phyloP scores from a whole-genome alignment of 2,113 vertebrate species.

The Urocolius indicus region DNA sequence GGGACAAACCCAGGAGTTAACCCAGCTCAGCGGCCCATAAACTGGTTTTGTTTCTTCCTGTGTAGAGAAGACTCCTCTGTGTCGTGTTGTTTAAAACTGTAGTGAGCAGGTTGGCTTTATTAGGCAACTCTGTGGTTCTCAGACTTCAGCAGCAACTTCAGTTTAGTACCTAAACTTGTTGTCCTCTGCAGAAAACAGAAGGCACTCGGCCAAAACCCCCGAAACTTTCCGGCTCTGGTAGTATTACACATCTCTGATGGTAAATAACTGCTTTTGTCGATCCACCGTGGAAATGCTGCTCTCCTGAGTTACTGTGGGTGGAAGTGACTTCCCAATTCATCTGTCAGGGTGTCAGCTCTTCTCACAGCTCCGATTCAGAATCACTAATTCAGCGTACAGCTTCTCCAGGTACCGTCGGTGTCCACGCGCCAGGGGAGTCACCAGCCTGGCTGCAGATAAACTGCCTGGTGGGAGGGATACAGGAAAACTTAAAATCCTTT shows the following conservation, averaged over 20 bases:
- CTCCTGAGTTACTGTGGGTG: neutral
- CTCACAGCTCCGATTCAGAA: neutral
- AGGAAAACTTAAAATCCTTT: neutral
- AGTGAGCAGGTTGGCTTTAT: neutral
- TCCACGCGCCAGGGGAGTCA: rapidly evolving
- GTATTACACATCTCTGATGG: neutral
- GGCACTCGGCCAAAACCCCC: neutral
- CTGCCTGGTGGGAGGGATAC: neutral
- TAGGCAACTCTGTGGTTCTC: neutral
- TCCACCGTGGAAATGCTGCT: neutral
- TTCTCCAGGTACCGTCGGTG: neutral
- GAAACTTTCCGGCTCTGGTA: neutral
- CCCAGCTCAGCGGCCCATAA: neutral
- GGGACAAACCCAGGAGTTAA: neutral
- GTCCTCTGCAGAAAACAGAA: neutral
- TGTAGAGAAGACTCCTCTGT: neutral
- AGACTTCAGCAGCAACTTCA: neutral
- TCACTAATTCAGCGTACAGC: neutral
- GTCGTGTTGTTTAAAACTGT: neutral
- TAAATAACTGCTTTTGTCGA: neutral
- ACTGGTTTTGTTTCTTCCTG: neutral
- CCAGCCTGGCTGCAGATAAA: neutral
- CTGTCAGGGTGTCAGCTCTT: neutral
- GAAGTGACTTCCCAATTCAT: conserved; percentile 7
- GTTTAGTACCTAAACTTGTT: neutral